These are phyloP conservation scores for Azorinus chamasolen DNA, from an alignment of 2,888 invertebrate species.

Conservation along the genomic window DNA sequence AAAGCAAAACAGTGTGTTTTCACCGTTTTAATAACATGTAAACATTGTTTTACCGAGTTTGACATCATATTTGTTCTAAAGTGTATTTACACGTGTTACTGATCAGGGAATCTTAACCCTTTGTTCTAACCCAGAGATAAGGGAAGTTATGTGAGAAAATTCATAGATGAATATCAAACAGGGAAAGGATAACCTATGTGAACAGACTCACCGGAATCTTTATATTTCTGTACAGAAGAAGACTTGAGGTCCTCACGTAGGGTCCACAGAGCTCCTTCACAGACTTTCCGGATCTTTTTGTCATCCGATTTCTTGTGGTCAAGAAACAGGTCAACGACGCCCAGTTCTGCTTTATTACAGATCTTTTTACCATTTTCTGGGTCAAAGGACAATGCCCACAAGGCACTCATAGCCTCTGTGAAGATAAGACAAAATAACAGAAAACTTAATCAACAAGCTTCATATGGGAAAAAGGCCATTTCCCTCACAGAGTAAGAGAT, in stretches of 20 bases:
- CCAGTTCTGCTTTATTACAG: constrained; percentile 44
- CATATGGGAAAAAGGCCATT: neutral
- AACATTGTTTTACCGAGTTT: no score
- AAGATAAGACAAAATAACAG: neutral
- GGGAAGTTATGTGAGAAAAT: no score
- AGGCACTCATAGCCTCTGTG: constrained; percentile 60
- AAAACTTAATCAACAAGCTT: neutral
- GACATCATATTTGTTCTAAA: no score
- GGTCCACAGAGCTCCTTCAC: constrained; percentile 72
- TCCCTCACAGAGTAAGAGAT: no score
- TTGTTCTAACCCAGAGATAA: no score
- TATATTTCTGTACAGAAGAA: constrained; percentile 41
- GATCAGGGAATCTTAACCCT: no score
- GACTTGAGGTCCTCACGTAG: constrained; percentile 56
- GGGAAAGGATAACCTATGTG: no score
- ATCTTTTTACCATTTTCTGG: constrained; percentile 64
- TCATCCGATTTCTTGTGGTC: constrained; percentile 30
- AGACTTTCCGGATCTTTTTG: constrained; percentile 44
- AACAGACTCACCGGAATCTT: constrained; percentile 54
- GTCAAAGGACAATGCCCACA: constrained; percentile 75
- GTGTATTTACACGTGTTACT: no score
- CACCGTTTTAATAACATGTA: no score
- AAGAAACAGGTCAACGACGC: constrained; percentile 51
- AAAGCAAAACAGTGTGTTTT: no score
- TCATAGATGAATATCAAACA: neutral